phyloP scores from a whole-genome alignment of 2,888 invertebrate genomes.

The Dynastes maya region DNA sequence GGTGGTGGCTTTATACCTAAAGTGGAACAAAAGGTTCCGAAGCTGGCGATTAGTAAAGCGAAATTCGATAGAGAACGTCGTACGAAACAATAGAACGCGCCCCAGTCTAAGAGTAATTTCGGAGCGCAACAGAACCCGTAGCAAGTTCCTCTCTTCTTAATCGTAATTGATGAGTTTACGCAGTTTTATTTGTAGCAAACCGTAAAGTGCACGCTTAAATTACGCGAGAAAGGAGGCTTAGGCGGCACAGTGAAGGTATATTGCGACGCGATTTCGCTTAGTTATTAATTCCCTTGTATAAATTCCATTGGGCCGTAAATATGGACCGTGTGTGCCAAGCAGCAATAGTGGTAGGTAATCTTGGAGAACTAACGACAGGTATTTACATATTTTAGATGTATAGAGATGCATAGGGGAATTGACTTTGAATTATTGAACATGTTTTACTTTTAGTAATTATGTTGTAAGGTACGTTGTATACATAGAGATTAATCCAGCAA shows the following conservation, averaged over 20 bases:
- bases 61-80: conserved; percentile 18
- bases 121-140: not conserved
- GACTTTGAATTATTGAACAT: not conserved
- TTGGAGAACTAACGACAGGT: not conserved
- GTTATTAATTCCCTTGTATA: conserved; percentile 15
- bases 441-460: not conserved
- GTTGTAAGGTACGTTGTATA: not conserved
- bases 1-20: not conserved
- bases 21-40: conserved; percentile 9
- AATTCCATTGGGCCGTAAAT: conserved; percentile 7
- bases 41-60: conserved; percentile 12
- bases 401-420: conserved; percentile 2
- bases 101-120: conserved; percentile 11
- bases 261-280: not conserved
- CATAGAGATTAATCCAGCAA: too few species aligned
- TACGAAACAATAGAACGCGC: conserved; percentile 12
- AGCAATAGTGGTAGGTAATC: not conserved
- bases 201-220: conserved; percentile 26
- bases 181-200: conserved; percentile 26
- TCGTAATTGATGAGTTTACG: conserved; percentile 36
- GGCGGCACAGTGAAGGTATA: not conserved
- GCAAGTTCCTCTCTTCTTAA: conserved; percentile 25
- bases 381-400: conserved; percentile 11
- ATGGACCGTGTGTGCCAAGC: not conserved
- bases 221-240: not conserved